Evolutionary conservation across 2,888 invertebrate species (phyloP).

Genomic region (Encarsia formosa): DNA sequence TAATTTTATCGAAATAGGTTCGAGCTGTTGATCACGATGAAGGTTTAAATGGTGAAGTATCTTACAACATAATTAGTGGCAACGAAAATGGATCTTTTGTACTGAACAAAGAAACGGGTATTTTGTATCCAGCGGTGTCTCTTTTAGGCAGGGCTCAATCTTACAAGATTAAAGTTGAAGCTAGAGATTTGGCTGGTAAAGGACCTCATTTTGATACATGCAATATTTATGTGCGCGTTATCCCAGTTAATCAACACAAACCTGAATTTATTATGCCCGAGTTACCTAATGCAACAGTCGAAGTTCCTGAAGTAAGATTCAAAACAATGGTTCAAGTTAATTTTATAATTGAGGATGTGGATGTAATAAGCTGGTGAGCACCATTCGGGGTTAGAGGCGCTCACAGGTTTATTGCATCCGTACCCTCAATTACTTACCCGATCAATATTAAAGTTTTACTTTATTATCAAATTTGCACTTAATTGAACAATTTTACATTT

Average conservation of each 20-base stretch:
- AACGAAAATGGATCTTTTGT: constrained; percentile 69
- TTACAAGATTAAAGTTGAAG: constrained; percentile 67
- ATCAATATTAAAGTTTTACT: too few species aligned
- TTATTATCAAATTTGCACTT: background rate
- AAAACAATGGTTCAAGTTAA: constrained; percentile 11
- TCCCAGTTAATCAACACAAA: constrained; percentile 76
- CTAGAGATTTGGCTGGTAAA: constrained; percentile 68
- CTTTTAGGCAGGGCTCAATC: constrained; percentile 62
- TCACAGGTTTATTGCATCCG: too few species aligned
- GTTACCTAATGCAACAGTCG: constrained; percentile 69
- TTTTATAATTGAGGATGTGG: too few species aligned
- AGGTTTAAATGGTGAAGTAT: constrained; percentile 71
- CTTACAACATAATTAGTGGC: constrained; percentile 68
- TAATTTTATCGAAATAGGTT: constrained; percentile 49
- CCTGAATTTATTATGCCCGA: constrained; percentile 79
- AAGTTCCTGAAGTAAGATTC: constrained; percentile 71
- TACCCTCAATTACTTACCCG: too few species aligned
- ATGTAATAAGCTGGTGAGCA: too few species aligned
- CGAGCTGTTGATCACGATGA: constrained; percentile 78
- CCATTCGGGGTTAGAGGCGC: too few species aligned
- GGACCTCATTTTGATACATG: constrained; percentile 66
- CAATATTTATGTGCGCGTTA: constrained; percentile 70
- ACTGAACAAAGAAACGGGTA: constrained; percentile 73
- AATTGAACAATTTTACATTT: constrained; percentile 29
- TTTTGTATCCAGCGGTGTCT: constrained; percentile 73